Conservation (phyloP, 2,888 invertebrate genomes). For the Darwinula stevensoni region DNA sequence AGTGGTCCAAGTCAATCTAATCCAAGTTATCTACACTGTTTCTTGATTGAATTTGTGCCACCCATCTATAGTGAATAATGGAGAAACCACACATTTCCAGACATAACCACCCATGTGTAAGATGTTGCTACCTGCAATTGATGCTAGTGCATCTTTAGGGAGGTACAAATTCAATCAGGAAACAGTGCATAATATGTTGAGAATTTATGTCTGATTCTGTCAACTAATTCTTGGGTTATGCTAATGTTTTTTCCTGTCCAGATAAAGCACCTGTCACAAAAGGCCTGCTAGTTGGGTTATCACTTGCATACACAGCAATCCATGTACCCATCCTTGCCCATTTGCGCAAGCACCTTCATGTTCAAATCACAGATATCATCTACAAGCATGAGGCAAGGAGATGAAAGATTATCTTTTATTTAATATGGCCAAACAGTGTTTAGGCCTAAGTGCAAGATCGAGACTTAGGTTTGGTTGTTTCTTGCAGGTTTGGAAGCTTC, state of each 20-base stretch:
- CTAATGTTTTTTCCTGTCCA: constrained; percentile 12
- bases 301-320: constrained; percentile 19
- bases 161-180: too few species aligned
- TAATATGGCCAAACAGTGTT: background rate
- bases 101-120: too few species aligned
- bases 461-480: constrained; percentile 7
- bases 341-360: constrained; percentile 16
- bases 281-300: constrained; percentile 18
- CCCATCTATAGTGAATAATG: too few species aligned
- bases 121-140: too few species aligned
- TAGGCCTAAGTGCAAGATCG: background rate
- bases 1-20: too few species aligned
- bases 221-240: too few species aligned
- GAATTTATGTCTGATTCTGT: too few species aligned
- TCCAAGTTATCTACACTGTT: too few species aligned
- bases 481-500: constrained; percentile 17
- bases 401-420: constrained; percentile 4
- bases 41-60: too few species aligned
- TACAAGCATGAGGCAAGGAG: constrained; percentile 14
- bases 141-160: too few species aligned
- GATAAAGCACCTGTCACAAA: constrained; percentile 21
- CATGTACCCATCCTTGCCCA: constrained; percentile 19
- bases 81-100: too few species aligned
- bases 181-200: too few species aligned
- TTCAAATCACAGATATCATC: constrained; percentile 17